Evolutionary conservation across 30 jellyfish, hydroid and myxozoan species (phyloP).

Genomic region (Rhopilema esculentum): DNA sequence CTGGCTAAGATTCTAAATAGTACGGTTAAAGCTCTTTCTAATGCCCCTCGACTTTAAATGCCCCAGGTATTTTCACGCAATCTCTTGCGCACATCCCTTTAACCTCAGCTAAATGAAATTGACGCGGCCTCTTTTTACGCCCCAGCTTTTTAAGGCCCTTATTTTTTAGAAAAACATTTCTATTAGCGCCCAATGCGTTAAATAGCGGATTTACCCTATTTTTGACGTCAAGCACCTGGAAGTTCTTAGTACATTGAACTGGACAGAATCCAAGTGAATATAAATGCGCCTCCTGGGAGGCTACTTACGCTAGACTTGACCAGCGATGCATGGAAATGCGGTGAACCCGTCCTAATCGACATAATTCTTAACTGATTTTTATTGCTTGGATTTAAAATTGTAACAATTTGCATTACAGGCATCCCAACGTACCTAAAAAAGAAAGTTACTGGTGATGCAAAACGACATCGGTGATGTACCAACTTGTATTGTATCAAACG

Average conservation of each 20-base stretch:
- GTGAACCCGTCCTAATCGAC: constrained; percentile 71
- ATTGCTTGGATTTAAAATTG: constrained; percentile 86
- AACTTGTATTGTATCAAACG: too few species aligned
- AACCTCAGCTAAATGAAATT: too few species aligned
- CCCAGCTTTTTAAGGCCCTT: background rate
- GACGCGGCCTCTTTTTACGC: too few species aligned
- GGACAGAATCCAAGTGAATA: background rate
- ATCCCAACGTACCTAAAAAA: constrained; percentile 88
- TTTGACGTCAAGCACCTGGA: too few species aligned
- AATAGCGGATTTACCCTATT: too few species aligned
- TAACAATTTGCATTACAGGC: constrained; percentile 84
- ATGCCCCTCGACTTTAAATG: too few species aligned
- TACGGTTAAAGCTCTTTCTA: too few species aligned
- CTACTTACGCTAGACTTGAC: constrained; percentile 70
- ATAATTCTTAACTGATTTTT: constrained; percentile 65
- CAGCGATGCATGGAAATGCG: constrained; percentile 84
- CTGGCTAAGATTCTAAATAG: too few species aligned
- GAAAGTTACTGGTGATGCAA: background rate
- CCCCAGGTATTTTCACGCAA: too few species aligned
- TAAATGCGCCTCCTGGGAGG: background rate
- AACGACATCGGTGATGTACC: too few species aligned
- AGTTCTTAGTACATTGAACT: background rate
- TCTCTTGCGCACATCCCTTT: too few species aligned
- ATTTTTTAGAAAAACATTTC: background rate
- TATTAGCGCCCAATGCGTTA: background rate